Evolutionary conservation across 2,888 invertebrate genomes (phyloP).

Genomic region (Eupelmus urozonus): DNA sequence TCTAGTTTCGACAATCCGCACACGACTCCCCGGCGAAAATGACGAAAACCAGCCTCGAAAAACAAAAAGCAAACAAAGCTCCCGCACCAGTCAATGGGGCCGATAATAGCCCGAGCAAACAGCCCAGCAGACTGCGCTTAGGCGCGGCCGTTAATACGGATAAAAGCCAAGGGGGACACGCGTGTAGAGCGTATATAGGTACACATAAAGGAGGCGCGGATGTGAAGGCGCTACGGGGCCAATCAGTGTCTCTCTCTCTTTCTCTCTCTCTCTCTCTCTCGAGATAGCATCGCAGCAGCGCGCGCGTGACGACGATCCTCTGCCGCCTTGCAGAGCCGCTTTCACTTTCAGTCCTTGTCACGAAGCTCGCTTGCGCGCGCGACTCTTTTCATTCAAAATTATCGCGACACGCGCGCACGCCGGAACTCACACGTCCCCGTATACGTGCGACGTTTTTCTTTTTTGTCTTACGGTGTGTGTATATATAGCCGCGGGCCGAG

Average conservation of each 20-base stretch:
- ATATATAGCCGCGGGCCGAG: no score
- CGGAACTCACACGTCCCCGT: not conserved
- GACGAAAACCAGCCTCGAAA: no score
- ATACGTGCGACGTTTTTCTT: no score
- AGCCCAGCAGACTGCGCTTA: not conserved
- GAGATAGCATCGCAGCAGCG: no score
- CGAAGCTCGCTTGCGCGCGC: not conserved
- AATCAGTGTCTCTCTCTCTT: conserved; percentile 39
- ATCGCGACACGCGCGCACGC: not conserved
- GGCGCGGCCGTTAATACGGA: no score
- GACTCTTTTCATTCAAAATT: not conserved
- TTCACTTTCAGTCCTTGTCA: conserved; percentile 38
- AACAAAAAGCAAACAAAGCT: not conserved
- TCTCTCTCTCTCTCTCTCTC: no score
- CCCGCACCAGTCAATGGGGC: not conserved
- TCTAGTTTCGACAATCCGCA: no score
- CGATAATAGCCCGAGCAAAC: not conserved
- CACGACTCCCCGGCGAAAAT: no score
- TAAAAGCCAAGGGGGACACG: not conserved
- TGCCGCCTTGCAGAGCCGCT: not conserved
- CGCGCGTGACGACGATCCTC: conserved; percentile 5
- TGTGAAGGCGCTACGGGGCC: conserved; percentile 19
- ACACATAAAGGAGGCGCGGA: not conserved
- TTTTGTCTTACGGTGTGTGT: not conserved
- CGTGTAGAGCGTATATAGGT: not conserved